Evolutionary conservation across 2,113 vertebrate species (phyloP).

Genomic region (Macrotis lagotis): DNA sequence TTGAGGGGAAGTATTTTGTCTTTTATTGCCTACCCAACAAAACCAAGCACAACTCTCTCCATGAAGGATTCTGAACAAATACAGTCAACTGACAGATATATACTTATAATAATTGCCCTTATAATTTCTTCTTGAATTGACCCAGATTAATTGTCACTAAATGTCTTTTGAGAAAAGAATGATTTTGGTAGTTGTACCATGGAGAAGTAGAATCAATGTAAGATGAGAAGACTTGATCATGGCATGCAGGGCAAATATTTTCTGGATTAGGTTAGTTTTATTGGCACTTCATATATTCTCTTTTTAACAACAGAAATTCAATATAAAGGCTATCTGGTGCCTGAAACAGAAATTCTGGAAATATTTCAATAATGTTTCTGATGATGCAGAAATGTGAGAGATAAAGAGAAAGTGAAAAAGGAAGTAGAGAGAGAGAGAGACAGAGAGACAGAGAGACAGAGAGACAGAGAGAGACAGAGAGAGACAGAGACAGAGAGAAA

Average conservation of each 20-base stretch:
- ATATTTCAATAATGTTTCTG: background rate
- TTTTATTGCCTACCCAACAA: background rate
- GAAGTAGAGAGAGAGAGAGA: too few relatives aligned
- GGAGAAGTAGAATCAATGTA: background rate
- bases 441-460: background rate
- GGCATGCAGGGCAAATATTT: conserved; percentile 41
- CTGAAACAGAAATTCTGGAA: background rate
- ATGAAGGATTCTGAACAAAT: background rate
- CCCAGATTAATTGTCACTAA: background rate
- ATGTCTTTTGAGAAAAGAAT: background rate
- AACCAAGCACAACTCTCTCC: background rate
- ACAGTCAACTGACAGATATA: background rate
- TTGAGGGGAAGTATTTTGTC: background rate
- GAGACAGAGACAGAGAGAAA: background rate
- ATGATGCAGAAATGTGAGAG: background rate
- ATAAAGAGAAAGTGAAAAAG: too few relatives aligned
- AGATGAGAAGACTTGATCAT: background rate
- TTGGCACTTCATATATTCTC: conserved; percentile 65
- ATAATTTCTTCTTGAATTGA: background rate
- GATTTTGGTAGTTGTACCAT: background rate
- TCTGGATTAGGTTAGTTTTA: conserved; percentile 66
- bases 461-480: background rate
- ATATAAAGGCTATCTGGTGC: background rate
- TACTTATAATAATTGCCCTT: background rate
- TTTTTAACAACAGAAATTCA: conserved; percentile 68